phyloP scores from a whole-genome alignment of 2,888 invertebrate species.

The Agrotis segetum region DNA sequence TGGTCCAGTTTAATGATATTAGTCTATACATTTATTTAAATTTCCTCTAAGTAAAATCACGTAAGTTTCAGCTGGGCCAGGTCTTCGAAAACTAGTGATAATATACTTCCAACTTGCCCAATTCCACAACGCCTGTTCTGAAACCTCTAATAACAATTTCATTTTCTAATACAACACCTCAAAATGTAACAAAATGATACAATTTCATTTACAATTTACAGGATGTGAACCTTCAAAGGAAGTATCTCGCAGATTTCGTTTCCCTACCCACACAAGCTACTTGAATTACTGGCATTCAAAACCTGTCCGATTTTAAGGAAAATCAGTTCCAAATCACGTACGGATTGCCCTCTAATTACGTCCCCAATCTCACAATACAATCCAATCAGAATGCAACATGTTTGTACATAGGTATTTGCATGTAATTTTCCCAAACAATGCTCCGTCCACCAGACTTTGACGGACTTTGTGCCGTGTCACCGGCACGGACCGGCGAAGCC shows the following conservation, averaged over 20 bases:
- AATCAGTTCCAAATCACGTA: conserved; percentile 1
- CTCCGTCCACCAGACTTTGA: background rate
- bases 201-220: background rate
- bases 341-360: conserved; percentile 32
- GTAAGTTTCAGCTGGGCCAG: background rate
- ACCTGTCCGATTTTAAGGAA: background rate
- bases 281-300: background rate
- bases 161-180: background rate
- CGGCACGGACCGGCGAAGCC: conserved; percentile 63
- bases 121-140: too few species aligned
- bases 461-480: conserved; percentile 22
- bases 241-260: background rate
- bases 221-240: background rate
- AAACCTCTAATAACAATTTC: too few species aligned
- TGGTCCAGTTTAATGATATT: too few species aligned
- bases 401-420: conserved; percentile 10
- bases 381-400: conserved; percentile 39
- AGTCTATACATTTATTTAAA: too few species aligned
- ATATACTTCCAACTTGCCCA: too few species aligned
- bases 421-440: conserved; percentile 39
- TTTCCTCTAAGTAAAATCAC: background rate
- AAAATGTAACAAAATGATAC: background rate
- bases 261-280: background rate
- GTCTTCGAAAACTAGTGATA: background rate
- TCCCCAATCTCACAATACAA: conserved; percentile 19